Percentiles rank a stretch among this genome's conserved stretches.
These are phyloP conservation scores for Metacarcinus magister DNA, from an alignment of 2,888 invertebrate species.

Conservation along the genomic window DNA sequence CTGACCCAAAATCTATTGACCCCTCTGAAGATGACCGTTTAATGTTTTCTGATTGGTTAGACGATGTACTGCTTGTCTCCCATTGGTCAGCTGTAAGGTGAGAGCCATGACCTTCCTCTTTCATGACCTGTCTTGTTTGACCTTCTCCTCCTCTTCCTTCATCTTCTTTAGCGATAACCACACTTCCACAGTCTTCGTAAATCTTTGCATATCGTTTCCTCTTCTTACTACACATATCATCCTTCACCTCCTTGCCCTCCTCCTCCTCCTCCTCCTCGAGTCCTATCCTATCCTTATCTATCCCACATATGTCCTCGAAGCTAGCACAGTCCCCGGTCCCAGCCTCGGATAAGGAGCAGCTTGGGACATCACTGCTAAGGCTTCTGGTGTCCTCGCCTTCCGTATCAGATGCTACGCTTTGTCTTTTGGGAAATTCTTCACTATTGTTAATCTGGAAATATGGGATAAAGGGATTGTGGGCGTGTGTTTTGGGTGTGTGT, in stretches of 20 bases:
- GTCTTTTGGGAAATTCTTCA: not conserved
- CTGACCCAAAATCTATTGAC: constrained; percentile 81
- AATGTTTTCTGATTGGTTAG: constrained; percentile 61
- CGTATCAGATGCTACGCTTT: not conserved
- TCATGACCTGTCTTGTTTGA: not conserved
- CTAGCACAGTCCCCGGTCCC: constrained; percentile 62
- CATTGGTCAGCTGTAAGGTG: not conserved
- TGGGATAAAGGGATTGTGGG: not conserved
- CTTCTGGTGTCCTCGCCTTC: constrained; percentile 58
- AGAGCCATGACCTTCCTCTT: not conserved
- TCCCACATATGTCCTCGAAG: constrained; percentile 62
- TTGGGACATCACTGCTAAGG: constrained; percentile 49
- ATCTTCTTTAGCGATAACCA: not conserved
- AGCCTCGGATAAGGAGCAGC: constrained; percentile 50
- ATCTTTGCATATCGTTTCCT: constrained; percentile 70
- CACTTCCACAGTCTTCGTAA: constrained; percentile 29
- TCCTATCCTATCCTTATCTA: constrained; percentile 34
- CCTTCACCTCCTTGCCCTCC: not conserved
- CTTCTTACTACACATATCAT: constrained; percentile 6
- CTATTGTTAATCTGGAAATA: not conserved
- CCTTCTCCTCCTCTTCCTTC: not conserved
- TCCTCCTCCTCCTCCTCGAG: constrained; percentile 28
- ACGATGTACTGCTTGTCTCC: constrained; percentile 59
- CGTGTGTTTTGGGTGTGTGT: not conserved
- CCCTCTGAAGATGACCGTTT: constrained; percentile 76